Conservation (phyloP, 2,113 vertebrate species). For the Atrichornis clamosus region DNA sequence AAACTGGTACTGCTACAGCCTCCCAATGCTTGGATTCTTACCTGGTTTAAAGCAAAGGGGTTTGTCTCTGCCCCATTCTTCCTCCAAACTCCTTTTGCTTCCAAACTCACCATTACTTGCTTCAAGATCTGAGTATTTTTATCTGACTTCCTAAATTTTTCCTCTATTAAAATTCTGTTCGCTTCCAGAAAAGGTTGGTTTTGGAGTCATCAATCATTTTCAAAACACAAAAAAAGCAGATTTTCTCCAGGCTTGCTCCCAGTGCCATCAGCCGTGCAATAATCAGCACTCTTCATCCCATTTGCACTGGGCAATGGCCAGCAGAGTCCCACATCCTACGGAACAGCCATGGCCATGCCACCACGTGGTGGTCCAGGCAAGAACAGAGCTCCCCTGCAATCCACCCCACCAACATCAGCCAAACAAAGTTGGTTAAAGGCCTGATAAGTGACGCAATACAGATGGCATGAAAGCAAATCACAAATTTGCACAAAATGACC, state of each 20-base stretch:
- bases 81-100: neutral
- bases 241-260: neutral
- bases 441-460: neutral
- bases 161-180: neutral
- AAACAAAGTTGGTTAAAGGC: neutral
- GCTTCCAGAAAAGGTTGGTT: neutral
- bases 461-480: neutral
- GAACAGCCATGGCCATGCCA: neutral
- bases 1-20: neutral
- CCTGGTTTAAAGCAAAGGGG: neutral
- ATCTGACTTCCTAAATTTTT: accelerated
- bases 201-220: neutral
- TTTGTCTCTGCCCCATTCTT: neutral
- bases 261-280: neutral
- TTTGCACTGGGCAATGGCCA: neutral
- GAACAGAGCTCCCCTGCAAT: neutral
- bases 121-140: neutral
- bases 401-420: neutral
- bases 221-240: accelerated
- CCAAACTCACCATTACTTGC: neutral
- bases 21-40: neutral
- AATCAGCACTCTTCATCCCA: neutral
- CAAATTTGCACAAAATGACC: neutral
- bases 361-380: accelerated
- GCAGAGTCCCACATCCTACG: neutral